Evolutionary conservation across 2,888 invertebrate genomes (phyloP), one percentile per base, ranked within the genome.

Genomic region (Limnephilus auricula): DNA sequence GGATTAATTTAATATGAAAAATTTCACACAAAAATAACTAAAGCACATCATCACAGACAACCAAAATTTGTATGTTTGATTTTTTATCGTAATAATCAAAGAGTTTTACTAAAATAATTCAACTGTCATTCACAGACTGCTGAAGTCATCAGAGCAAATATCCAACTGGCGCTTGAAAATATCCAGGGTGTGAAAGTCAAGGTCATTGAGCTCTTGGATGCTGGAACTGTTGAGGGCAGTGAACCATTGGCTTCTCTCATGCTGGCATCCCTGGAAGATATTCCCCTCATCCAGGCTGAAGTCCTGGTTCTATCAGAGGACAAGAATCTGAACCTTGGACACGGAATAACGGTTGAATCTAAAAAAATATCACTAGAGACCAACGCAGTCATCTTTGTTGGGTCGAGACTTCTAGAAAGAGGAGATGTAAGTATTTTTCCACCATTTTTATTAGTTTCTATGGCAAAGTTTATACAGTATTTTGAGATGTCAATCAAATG

Each of bases 141-240:
- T 92, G 96, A 97, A 93, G 95, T 97, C 0, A 94, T 97, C 0
- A 95, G 97, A 37, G 94, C 96, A 0, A 95, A 97, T 94, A 95
- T 98, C 10, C 98, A 98, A 94, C 94, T 98, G 0, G 96, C 97
- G 0, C 94, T 98, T 0, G 98, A 98, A 94, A 98, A 98, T 94
- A 94, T 96, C 1, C 96, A 96, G 90, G 95, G 95, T 0, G 95
- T 96, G 93, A 97, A 97, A 95, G 95, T 97, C 0, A 97, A 96
- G 94, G 95, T 95, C 79, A 95, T 97, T 37, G 96, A 97, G 94
- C 89, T 96, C 92, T 94, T 95, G 93, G 96, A 96, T 88, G 95
- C 95, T 50, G 96, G 96, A 86, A 96, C 96, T 93, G 95, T 96
- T 83, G 94, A 94, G 9, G 95, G 94, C 12, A 95, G 95, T 83